Percentiles rank a stretch among this genome's conserved stretches.
Conservation (phyloP, 2,888 invertebrate species). For the Penaeus monodon region DNA sequence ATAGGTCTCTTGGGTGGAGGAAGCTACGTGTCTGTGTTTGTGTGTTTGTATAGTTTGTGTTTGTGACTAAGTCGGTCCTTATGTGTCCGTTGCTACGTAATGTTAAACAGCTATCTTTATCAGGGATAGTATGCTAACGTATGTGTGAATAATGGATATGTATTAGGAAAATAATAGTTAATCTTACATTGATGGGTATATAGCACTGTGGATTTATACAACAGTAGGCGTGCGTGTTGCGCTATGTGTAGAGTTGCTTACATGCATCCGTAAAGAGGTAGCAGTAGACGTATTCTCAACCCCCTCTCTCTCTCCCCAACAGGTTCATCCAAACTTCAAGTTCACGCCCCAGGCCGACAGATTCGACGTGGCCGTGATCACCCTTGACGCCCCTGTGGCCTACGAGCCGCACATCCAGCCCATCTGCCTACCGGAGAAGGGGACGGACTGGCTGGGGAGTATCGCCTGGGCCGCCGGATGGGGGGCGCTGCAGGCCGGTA, state of each 20-base stretch:
- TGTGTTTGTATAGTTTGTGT: no score
- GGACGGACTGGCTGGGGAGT: slow-evolving; percentile 89
- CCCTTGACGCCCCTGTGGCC: slow-evolving; percentile 87
- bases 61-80: no score
- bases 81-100: no score
- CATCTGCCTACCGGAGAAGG: slow-evolving; percentile 90
- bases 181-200: not conserved
- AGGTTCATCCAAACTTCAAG: slow-evolving; percentile 87
- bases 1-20: no score
- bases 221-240: not conserved
- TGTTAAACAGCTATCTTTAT: no score
- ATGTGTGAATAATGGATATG: no score
- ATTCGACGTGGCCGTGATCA: slow-evolving; percentile 89
- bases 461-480: slow-evolving; percentile 94
- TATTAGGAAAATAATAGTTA: no score
- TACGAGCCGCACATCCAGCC: slow-evolving; percentile 78
- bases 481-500: slow-evolving; percentile 84
- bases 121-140: no score
- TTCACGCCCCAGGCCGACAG: slow-evolving; percentile 86
- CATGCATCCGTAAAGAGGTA: no score
- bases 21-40: no score
- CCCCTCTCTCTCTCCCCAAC: not conserved
- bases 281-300: not conserved
- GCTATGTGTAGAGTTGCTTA: not conserved
- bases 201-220: not conserved